Base-by-base conservation (phyloP, 2,113 vertebrate species). In the Melanocharis versteri region DNA sequence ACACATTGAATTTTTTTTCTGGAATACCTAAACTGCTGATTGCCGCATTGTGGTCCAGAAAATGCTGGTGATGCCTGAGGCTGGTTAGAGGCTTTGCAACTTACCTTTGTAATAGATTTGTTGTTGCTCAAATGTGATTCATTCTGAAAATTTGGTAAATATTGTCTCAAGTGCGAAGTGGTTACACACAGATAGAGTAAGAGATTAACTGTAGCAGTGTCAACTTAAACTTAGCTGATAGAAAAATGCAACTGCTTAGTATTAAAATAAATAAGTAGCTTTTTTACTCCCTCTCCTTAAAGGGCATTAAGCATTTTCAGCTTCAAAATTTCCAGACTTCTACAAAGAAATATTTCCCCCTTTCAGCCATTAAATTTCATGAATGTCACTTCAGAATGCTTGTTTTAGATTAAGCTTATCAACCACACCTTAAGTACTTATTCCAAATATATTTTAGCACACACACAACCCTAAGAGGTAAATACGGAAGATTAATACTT, bases 1-100 rank as follows among this genome's bases (percentile, higher is more conserved):
- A 64, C 12, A 60, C 0, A 0, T 3, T 4, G 35, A 79, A 12
- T 19, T 26, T 1, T 51, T 61, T 66, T 66, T 19, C 33, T 39
- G 39, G 69, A 83, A 72, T 23, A 61, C 44, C 33, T 48, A 26
- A 53, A 57, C 9, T 62, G 40, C 37, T 53, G 16, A 37, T 18
- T 90, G 58, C 23, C 1, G 2, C 39, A 14, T 6, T 30, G 44
- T 39, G 24, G 24, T 24, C 24, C 62, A 64, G 23, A 83, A 39
- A 83, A 39, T 6, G 7, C 18, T 44, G 17, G 22, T 12, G 30
- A 47, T 51, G 64, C 28, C 79, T 12, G 15, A 39, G 33, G 26
- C 44, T 68, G 40, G 3, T 17, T n/a, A 70, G 26, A 24, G 20
- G 19, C 13, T 56, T 66, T 80, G n/a, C 15, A 48, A 35, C 9